These are phyloP conservation scores for Leucophenga varia DNA, from an alignment of 1,140 invertebrate species.

Conservation along the genomic window DNA sequence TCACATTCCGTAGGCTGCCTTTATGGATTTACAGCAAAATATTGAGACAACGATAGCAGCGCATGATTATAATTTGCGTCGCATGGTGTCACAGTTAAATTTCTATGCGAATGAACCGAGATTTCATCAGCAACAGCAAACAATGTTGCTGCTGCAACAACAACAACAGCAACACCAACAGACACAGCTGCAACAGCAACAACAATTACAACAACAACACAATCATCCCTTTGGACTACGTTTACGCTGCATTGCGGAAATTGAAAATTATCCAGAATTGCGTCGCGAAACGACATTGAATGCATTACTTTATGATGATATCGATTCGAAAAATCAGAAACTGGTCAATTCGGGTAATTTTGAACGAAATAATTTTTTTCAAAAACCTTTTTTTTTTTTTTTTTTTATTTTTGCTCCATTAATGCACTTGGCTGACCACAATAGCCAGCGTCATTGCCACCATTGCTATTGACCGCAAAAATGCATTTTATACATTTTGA, in stretches of 20 bases:
- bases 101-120: constrained; percentile 49
- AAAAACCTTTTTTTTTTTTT: not conserved
- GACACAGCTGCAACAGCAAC: not conserved
- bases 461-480: too few relatives aligned
- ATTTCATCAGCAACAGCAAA: constrained; percentile 35
- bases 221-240: constrained; percentile 22
- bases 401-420: constrained; percentile 6
- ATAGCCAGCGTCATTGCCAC: too few relatives aligned
- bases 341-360: constrained; percentile 40
- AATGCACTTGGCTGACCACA: constrained; percentile 37
- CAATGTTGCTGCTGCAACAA: constrained; percentile 35
- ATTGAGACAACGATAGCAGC: constrained; percentile 48
- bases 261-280: constrained; percentile 50
- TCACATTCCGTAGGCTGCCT: constrained; percentile 27
- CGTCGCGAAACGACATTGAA: constrained; percentile 39
- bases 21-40: constrained; percentile 36
- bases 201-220: constrained; percentile 1
- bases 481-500: too few relatives aligned
- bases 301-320: constrained; percentile 42
- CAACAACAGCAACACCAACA: constrained; percentile 6
- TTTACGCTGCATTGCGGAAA: constrained; percentile 50
- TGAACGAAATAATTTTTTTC: not conserved
- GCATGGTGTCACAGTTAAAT: constrained; percentile 44
- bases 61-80: constrained; percentile 47
- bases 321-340: constrained; percentile 54